phyloP scores from a whole-genome alignment of 1,140 invertebrate genomes.

The Drosophila pseudoobscura region DNA sequence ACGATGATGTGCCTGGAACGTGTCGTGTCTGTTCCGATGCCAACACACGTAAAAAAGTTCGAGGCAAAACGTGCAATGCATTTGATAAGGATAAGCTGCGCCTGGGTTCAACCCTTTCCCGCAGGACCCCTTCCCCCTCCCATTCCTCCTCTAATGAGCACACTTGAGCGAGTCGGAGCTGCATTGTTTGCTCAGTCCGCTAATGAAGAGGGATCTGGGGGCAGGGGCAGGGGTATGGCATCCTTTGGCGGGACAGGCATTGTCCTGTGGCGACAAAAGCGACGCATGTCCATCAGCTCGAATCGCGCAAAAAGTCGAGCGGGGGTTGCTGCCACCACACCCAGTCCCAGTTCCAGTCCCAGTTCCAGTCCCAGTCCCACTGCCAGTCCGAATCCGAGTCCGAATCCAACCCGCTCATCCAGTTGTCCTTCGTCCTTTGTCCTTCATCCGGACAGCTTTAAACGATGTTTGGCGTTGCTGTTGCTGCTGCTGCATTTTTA shows the following conservation, averaged over 20 bases:
- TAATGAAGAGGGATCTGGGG: slow-evolving; percentile 59
- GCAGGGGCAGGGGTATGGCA: slow-evolving; percentile 15
- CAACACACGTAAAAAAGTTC: slow-evolving; percentile 16
- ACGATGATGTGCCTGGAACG: no score
- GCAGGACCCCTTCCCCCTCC: background rate
- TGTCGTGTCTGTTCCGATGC: no score
- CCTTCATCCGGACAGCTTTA: slow-evolving; percentile 36
- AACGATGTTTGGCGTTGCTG: slow-evolving; percentile 35
- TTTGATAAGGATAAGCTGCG: slow-evolving; percentile 52
- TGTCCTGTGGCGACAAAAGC: slow-evolving; percentile 61
- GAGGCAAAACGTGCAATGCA: slow-evolving; percentile 57
- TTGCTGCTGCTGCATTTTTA: slow-evolving; percentile 52
- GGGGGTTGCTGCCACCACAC: slow-evolving; percentile 31
- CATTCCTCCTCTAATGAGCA: slow-evolving; percentile 66
- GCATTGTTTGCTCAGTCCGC: slow-evolving; percentile 61
- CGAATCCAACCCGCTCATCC: slow-evolving; percentile 9
- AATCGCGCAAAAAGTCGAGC: slow-evolving; percentile 52
- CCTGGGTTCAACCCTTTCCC: slow-evolving; percentile 42
- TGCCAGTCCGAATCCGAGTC: background rate
- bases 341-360: no score
- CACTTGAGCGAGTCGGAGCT: slow-evolving; percentile 73
- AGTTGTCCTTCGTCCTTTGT: slow-evolving; percentile 13
- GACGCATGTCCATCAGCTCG: slow-evolving; percentile 70
- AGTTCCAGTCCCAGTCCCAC: no score
- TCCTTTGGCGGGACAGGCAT: slow-evolving; percentile 70